These are phyloP conservation scores for Cheilosia vulpina DNA, from an alignment of 2,888 invertebrate genomes.

Conservation along the genomic window DNA sequence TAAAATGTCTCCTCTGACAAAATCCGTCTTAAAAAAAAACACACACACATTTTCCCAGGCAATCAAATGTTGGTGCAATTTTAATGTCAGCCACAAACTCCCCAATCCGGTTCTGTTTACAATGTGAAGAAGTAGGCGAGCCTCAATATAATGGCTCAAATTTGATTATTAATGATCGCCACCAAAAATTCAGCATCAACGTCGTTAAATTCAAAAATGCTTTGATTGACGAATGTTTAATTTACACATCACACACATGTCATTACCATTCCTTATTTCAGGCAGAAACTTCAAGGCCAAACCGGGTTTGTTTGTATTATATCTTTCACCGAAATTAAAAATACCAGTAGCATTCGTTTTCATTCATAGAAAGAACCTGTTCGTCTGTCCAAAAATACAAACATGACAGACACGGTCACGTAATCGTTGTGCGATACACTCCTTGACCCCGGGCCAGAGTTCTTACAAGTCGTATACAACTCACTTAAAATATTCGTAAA, in stretches of 20 bases:
- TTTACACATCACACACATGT: not conserved
- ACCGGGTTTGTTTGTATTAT: not conserved
- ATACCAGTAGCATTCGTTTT: not conserved
- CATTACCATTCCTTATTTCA: not conserved
- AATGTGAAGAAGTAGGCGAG: no score
- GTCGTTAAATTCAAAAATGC: not conserved
- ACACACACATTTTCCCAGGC: no score
- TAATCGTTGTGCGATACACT: slow-evolving; percentile 29
- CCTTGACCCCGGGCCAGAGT: slow-evolving; percentile 13
- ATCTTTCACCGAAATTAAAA: not conserved
- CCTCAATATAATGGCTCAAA: no score
- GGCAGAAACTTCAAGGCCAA: slow-evolving; percentile 3
- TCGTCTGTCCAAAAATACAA: not conserved
- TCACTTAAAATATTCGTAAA: slow-evolving; percentile 8
- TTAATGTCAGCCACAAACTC: no score
- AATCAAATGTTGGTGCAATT: no score
- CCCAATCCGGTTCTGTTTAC: no score
- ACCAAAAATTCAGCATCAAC: no score
- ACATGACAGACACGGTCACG: slow-evolving; percentile 4
- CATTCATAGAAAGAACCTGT: slow-evolving; percentile 31
- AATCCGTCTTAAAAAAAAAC: no score
- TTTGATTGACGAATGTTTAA: slow-evolving; percentile 1
- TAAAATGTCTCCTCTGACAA: no score
- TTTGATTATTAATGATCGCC: no score
- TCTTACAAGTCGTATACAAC: slow-evolving; percentile 13